These are phyloP conservation scores for Bursaphelenchus mucronatus DNA, from an alignment of 1,140 invertebrate species.

Conservation along the genomic window DNA sequence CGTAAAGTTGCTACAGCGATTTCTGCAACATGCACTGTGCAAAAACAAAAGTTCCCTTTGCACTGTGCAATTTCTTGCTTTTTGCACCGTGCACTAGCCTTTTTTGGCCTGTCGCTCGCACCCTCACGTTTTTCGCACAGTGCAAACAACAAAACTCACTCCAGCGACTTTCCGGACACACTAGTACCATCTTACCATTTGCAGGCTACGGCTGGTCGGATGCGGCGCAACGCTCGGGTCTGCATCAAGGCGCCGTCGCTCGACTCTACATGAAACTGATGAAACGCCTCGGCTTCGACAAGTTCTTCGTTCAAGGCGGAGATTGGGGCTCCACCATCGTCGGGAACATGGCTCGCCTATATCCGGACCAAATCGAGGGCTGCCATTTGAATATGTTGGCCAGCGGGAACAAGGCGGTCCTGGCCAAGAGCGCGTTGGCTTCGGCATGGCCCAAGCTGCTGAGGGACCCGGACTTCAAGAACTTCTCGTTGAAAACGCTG, in stretches of 20 bases:
- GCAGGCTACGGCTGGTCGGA: slow-evolving; percentile 68
- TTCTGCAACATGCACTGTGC: too few species aligned
- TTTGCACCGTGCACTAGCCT: too few species aligned
- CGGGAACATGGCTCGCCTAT: slow-evolving; percentile 67
- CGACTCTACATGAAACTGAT: slow-evolving; percentile 73
- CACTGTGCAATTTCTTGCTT: too few species aligned
- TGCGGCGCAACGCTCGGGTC: slow-evolving; percentile 38
- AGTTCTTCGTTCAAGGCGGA: slow-evolving; percentile 78
- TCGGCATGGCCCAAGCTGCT: not conserved
- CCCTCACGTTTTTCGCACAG: slow-evolving; percentile 69
- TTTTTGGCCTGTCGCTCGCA: too few species aligned
- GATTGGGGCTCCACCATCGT: slow-evolving; percentile 67
- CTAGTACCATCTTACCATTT: slow-evolving; percentile 72
- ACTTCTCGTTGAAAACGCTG: slow-evolving; percentile 63
- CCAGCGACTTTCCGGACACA: too few species aligned
- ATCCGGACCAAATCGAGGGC: slow-evolving; percentile 64
- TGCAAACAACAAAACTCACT: too few species aligned
- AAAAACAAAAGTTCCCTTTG: too few species aligned
- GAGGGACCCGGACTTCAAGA: slow-evolving; percentile 52
- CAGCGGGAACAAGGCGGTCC: not conserved
- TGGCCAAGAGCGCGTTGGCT: too few species aligned
- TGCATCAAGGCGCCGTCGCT: slow-evolving; percentile 67
- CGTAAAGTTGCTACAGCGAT: too few species aligned
- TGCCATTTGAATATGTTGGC: slow-evolving; percentile 38
- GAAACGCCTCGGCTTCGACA: slow-evolving; percentile 73